Percentiles rank a stretch among this genome's conserved stretches.
These are phyloP conservation scores for Encarsia formosa DNA, from an alignment of 2,888 invertebrate species.

Conservation along the genomic window DNA sequence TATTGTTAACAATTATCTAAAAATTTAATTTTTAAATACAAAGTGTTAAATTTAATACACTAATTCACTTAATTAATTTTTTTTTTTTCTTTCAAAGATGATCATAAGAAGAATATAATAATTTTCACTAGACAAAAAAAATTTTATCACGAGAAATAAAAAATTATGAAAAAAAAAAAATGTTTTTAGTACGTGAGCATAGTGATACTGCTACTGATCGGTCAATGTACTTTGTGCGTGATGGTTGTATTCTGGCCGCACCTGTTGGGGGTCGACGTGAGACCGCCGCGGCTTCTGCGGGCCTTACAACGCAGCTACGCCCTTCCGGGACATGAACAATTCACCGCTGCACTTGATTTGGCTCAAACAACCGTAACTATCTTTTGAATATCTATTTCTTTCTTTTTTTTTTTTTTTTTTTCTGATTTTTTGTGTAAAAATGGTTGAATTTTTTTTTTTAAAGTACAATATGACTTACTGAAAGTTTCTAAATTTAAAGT, in stretches of 20 bases:
- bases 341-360: slow-evolving; percentile 76
- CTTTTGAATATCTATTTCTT: neutral
- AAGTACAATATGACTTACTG: too few relatives aligned
- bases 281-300: slow-evolving; percentile 65
- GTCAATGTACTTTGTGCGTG: slow-evolving; percentile 68
- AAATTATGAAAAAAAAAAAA: too few relatives aligned
- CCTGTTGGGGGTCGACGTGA: slow-evolving; percentile 68
- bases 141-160: too few relatives aligned
- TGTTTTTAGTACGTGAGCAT: slow-evolving; percentile 69
- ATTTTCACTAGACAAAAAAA: too few relatives aligned
- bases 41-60: too few relatives aligned
- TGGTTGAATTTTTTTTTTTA: neutral
- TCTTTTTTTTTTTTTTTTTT: neutral
- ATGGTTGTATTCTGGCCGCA: slow-evolving; percentile 74
- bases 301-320: slow-evolving; percentile 74
- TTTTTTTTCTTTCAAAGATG: too few relatives aligned
- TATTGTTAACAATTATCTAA: too few relatives aligned
- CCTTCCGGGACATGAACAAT: slow-evolving; percentile 67
- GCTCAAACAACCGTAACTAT: slow-evolving; percentile 58
- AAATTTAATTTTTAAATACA: too few relatives aligned
- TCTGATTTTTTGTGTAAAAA: too few relatives aligned
- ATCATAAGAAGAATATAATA: too few relatives aligned
- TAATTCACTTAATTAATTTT: too few relatives aligned
- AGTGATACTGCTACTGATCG: slow-evolving; percentile 63
- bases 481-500: too few relatives aligned